phyloP scores from a whole-genome alignment of 64 coral and sea anemone species.

The Montipora foliosa region DNA sequence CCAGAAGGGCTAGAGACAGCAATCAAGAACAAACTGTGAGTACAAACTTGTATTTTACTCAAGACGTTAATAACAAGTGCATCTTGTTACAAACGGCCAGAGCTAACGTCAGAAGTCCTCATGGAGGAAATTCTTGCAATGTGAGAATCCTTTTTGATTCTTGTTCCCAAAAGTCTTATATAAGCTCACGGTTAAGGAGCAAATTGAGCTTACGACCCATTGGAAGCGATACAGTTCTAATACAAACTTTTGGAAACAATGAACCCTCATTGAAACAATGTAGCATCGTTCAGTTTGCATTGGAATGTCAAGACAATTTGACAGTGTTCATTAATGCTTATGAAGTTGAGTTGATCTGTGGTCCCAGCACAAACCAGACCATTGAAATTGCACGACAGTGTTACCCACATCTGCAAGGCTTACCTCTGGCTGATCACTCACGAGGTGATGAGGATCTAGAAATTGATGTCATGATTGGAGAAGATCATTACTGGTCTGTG shows the following conservation, averaged over 20 bases:
- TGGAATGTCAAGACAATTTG: background rate
- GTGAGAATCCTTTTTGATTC: too few species aligned
- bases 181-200: slow-evolving; percentile 32
- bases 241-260: slow-evolving; percentile 59
- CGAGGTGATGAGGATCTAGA: slow-evolving; percentile 50
- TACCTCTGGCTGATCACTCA: slow-evolving; percentile 53
- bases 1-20: background rate
- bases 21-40: slow-evolving; percentile 55
- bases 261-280: slow-evolving; percentile 46
- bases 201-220: slow-evolving; percentile 20
- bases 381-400: slow-evolving; percentile 55
- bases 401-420: slow-evolving; percentile 59
- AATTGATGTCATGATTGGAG: slow-evolving; percentile 73
- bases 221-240: slow-evolving; percentile 36
- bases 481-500: slow-evolving; percentile 81
- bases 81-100: slow-evolving; percentile 63
- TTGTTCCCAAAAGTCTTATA: background rate
- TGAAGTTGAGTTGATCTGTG: slow-evolving; percentile 65
- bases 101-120: slow-evolving; percentile 3
- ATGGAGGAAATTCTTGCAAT: too few species aligned
- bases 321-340: slow-evolving; percentile 58
- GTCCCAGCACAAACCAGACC: slow-evolving; percentile 55
- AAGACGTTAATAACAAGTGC: slow-evolving; percentile 50
- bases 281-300: background rate
- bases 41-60: slow-evolving; percentile 58